phyloP scores from a whole-genome alignment of 2,888 invertebrate species.

The Diarsia dahlii region DNA sequence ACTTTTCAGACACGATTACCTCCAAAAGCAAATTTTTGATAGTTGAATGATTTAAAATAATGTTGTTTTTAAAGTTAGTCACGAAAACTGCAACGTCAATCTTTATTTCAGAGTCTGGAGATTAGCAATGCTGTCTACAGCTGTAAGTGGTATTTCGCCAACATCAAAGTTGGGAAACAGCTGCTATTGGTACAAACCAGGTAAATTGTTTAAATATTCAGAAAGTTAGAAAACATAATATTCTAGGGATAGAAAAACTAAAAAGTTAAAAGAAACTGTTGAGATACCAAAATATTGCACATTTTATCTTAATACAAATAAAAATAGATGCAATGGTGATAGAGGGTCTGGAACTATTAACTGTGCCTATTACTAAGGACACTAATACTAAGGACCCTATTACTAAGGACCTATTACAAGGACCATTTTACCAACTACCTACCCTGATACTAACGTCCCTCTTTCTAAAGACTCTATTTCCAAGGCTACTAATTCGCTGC shows the following conservation, averaged over 20 bases:
- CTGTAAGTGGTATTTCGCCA: slow-evolving; percentile 72
- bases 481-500: not conserved
- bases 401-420: not conserved
- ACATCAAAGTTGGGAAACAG: slow-evolving; percentile 56
- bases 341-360: too few relatives aligned
- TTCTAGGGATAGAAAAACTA: not conserved
- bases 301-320: not conserved
- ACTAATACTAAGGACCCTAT: not conserved
- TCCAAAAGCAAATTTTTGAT: not conserved
- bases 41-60: not conserved
- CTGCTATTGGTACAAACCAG: slow-evolving; percentile 73
- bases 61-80: not conserved
- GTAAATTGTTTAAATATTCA: slow-evolving; percentile 49
- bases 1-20: not conserved
- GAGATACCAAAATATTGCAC: not conserved
- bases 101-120: slow-evolving; percentile 69
- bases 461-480: not conserved
- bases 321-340: not conserved
- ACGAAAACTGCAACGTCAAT: not conserved
- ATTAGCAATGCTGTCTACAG: slow-evolving; percentile 73
- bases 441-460: not conserved
- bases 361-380: not conserved
- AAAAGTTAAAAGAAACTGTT: not conserved
- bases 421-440: too few relatives aligned
- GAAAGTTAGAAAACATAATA: not conserved